Evolutionary conservation across 2,113 vertebrate genomes (phyloP), one percentile per base, ranked within the genome.

Genomic region (Pluvialis apricaria): DNA sequence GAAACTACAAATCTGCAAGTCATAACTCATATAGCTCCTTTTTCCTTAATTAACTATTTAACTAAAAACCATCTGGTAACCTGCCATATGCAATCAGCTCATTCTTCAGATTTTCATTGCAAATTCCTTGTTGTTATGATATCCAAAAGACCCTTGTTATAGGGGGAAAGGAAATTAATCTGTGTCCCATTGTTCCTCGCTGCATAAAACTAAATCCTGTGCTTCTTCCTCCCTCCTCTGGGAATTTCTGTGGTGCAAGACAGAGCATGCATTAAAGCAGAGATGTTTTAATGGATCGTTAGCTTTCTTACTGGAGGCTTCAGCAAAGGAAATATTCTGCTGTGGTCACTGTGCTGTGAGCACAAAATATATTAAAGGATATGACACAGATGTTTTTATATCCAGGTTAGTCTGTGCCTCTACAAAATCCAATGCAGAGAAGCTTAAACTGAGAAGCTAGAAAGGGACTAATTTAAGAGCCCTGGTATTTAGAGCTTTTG

Each of bases 191-290:
- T 78, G 72, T 90, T 86, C 69, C 61, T 89, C 34, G 32, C 31
- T 79, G 31, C 47, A 68, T 91, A 91, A 89, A 95, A 82, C 69
- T 92, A 91, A 94, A 96, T 84, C 81, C 77, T 89, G 9, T 69
- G 15, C 20, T 87, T 60, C 70, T 91, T 89, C 15, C 13, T 55
- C 36, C 17, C 40, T 93, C 77, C 34, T 89, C 54, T 65, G 78
- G 66, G 89, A 95, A 89, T 93, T 92, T 64, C 42, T 91, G 44
- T 79, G 45, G 36, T 76, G 36, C 40, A 84, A 79, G 72, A 61
- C 52, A 65, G 52, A 91, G 42, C 40, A 75, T 65, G 16, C 40
- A 64, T 78, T 91, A 81, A 94, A 94, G 42, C 28, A 73, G 52
- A 86, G 34, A 64, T 72, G 8, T 86, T 96, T 96, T 84, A 95